Conservation (phyloP, 2,888 invertebrate genomes). For the Athalia rosae region DNA sequence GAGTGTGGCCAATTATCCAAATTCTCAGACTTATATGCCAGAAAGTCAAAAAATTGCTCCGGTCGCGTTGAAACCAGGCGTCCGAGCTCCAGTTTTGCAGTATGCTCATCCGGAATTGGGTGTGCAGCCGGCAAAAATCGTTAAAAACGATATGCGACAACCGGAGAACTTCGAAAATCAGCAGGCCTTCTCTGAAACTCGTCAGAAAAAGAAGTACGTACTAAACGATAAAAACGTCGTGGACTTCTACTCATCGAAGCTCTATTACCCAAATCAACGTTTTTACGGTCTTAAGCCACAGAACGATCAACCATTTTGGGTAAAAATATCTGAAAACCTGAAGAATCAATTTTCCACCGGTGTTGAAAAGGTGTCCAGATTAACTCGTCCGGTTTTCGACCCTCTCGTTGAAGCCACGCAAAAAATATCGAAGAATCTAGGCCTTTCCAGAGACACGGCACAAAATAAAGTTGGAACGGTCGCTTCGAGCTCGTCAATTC, state of each 20-base stretch:
- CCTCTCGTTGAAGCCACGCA: slow-evolving; percentile 87
- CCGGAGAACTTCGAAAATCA: slow-evolving; percentile 63
- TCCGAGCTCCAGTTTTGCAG: slow-evolving; percentile 84
- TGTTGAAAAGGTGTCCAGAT: slow-evolving; percentile 81
- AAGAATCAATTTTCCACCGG: slow-evolving; percentile 84
- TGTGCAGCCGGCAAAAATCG: slow-evolving; percentile 82
- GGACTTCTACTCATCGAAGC: slow-evolving; percentile 66
- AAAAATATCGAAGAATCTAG: slow-evolving; percentile 86
- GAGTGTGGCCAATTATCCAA: slow-evolving; percentile 77
- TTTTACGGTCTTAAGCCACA: slow-evolving; percentile 79
- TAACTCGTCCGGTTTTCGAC: slow-evolving; percentile 80
- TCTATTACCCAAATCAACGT: slow-evolving; percentile 68
- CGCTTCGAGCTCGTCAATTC: slow-evolving; percentile 79
- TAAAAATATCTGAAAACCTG: slow-evolving; percentile 83
- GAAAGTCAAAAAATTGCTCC: slow-evolving; percentile 77
- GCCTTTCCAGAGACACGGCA: slow-evolving; percentile 76
- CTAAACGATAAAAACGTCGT: slow-evolving; percentile 67
- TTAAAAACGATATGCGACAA: slow-evolving; percentile 66
- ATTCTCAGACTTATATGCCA: slow-evolving; percentile 80
- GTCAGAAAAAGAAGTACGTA: slow-evolving; percentile 70
- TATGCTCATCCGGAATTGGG: slow-evolving; percentile 89
- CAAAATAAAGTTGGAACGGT: slow-evolving; percentile 82
- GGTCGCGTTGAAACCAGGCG: slow-evolving; percentile 81
- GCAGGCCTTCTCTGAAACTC: slow-evolving; percentile 64
- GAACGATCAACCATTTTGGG: slow-evolving; percentile 82